A percentile compares a stretch with the other conserved stretches of the same genome.
Evolutionary conservation across 2,888 invertebrate genomes (phyloP).

Genomic region (Homarus gammarus): DNA sequence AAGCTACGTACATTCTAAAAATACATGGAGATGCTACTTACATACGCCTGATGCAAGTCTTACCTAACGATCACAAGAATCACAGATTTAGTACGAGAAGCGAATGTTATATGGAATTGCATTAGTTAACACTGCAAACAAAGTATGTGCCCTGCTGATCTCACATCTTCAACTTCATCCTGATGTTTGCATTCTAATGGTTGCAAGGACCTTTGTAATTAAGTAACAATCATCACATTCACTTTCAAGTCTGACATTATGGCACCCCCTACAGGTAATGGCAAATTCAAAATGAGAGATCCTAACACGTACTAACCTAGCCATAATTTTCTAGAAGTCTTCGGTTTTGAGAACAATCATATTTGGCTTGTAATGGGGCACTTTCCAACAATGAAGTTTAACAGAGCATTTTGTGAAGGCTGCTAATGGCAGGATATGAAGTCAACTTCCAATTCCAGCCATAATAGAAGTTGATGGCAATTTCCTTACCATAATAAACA

Average conservation of each 20-base stretch:
- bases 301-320: slow-evolving; percentile 37
- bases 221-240: slow-evolving; percentile 27
- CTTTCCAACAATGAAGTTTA: slow-evolving; percentile 38
- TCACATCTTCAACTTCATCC: slow-evolving; percentile 22
- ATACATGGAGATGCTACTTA: slow-evolving; percentile 57
- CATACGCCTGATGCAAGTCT: slow-evolving; percentile 63
- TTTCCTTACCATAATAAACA: not conserved
- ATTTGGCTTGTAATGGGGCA: slow-evolving; percentile 63
- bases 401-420: slow-evolving; percentile 49
- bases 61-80: slow-evolving; percentile 75
- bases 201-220: slow-evolving; percentile 1
- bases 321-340: slow-evolving; percentile 7
- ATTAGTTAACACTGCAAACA: slow-evolving; percentile 71
- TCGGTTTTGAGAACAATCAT: not conserved
- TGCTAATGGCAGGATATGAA: slow-evolving; percentile 66
- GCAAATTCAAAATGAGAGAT: slow-evolving; percentile 42
- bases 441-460: slow-evolving; percentile 4
- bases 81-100: slow-evolving; percentile 74
- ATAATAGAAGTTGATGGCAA: not conserved
- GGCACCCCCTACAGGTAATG: slow-evolving; percentile 44
- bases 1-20: slow-evolving; percentile 49
- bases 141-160: slow-evolving; percentile 57
- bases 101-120: slow-evolving; percentile 74
- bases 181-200: slow-evolving; percentile 7
- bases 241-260: slow-evolving; percentile 45